Percentiles rank a stretch among this genome's conserved stretches.
Evolutionary conservation across 2,113 vertebrate genomes (phyloP).

Genomic region (Podarcis raffonei): DNA sequence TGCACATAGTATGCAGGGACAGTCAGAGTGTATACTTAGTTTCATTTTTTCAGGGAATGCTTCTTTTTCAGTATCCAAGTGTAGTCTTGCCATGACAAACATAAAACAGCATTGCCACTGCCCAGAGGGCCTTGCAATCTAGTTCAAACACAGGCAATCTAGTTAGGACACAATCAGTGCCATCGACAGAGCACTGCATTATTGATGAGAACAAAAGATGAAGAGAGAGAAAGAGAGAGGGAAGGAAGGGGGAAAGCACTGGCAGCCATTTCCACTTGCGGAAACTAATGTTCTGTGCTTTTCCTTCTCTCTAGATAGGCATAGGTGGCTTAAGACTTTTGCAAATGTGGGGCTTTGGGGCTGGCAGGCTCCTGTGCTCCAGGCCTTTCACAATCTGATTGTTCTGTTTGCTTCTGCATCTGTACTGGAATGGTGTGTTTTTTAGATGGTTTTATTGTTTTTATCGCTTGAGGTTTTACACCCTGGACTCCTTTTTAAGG

Average conservation of each 20-base stretch:
- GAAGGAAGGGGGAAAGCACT: neutral
- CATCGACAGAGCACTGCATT: neutral
- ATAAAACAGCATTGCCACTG: neutral
- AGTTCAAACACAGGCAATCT: slow-evolving; percentile 3
- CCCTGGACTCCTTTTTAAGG: no score
- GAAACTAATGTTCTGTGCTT: neutral
- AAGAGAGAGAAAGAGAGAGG: neutral
- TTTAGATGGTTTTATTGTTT: no score
- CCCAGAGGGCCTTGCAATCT: slow-evolving; percentile 25
- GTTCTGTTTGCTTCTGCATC: neutral
- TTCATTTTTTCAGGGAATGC: neutral
- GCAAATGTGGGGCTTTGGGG: neutral
- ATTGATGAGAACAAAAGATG: slow-evolving; percentile 12
- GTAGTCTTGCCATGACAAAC: neutral
- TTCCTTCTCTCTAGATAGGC: neutral
- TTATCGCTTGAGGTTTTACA: no score
- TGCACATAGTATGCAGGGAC: neutral
- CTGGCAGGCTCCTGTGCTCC: neutral
- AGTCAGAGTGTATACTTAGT: neutral
- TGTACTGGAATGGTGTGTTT: no score
- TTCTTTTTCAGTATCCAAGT: neutral
- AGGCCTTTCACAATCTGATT: neutral
- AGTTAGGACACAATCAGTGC: neutral
- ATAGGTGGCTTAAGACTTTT: neutral
- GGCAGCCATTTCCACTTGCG: neutral